Base-by-base conservation (phyloP, 2,797 vertebrate species). In the Carapus acus region DNA sequence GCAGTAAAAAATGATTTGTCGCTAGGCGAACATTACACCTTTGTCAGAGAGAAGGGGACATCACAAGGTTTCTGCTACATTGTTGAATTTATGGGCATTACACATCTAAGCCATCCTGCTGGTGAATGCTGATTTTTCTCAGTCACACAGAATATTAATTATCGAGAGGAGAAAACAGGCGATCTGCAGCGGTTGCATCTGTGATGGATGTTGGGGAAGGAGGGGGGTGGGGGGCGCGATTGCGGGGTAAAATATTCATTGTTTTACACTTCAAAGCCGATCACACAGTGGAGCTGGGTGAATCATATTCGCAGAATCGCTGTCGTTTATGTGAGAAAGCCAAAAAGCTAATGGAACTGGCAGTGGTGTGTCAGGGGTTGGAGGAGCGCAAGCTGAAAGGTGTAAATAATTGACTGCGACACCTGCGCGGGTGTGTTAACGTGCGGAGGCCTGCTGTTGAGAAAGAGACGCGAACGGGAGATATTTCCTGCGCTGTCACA, bases 181-280 rank as follows among this genome's bases (percentile, higher is more conserved):
- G 42, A 40, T 46, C 67, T 69, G 27, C 31, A 59, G 36, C 62
- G n/a, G 49, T 65, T 61, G 50, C 34, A 33, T 55, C 34, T 19
- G 45, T 21, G 43, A 21, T 41, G 20, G 23, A 2, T 50, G 12
- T 54, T 47, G 38, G 44, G 56, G 72, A n/a, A n/a, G n/a, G n/a
- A n/a, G n/a, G n/a, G n/a, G n/a, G n/a, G n/a, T n/a, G n/a, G n/a
- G n/a, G n/a, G n/a, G n/a, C n/a, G n/a, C n/a, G n/a, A n/a, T n/a
- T n/a, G 31, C 2, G 46, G 37, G 31, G 59, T 71, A 22, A 73
- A 70, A 73, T 67, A 79, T 71, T 72, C 58, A 77, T 64, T 11
- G 27, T 64, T 71, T 60, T 65, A 55, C 54, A 73, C 36, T 78
- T 80, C 70, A 82, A 69, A 78, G 59, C 39, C 55, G 47, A 42